phyloP scores from a whole-genome alignment of 2,797 vertebrate genomes.

The Hafferia zeledoni region DNA sequence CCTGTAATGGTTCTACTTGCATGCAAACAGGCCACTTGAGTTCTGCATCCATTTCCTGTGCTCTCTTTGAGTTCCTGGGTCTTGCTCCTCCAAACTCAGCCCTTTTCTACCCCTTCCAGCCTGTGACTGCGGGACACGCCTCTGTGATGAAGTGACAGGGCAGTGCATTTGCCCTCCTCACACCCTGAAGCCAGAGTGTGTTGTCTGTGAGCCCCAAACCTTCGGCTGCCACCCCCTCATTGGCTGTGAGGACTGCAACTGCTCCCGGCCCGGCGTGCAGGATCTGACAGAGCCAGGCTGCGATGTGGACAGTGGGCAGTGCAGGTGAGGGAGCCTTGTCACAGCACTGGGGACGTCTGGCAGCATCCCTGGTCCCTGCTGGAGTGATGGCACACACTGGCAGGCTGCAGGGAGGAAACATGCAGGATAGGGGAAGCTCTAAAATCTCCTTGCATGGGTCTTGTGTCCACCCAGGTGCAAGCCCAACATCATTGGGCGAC shows the following conservation, averaged over 20 bases:
- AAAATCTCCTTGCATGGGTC: neutral
- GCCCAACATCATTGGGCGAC: slow-evolving; percentile 87
- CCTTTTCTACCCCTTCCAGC: slow-evolving; percentile 70
- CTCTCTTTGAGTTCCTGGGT: neutral
- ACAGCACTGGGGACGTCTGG: accelerated
- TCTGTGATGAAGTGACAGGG: slow-evolving; percentile 90
- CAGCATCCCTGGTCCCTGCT: neutral
- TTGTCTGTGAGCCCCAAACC: slow-evolving; percentile 87
- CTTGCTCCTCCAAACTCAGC: neutral
- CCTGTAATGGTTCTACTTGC: neutral
- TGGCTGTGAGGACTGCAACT: slow-evolving; percentile 95
- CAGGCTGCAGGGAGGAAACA: neutral
- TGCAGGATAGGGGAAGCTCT: neutral
- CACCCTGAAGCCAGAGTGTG: slow-evolving; percentile 88
- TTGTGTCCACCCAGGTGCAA: slow-evolving; percentile 83
- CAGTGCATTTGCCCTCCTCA: slow-evolving; percentile 92
- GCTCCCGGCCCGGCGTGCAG: slow-evolving; percentile 84
- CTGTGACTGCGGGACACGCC: slow-evolving; percentile 86
- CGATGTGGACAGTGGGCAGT: slow-evolving; percentile 88
- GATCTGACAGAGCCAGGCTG: slow-evolving; percentile 81
- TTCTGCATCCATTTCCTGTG: accelerated
- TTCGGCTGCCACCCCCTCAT: slow-evolving; percentile 95
- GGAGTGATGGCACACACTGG: accelerated
- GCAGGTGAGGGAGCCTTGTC: slow-evolving; percentile 79
- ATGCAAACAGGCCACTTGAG: neutral